A percentile compares a stretch with the other conserved stretches of the same genome.
Evolutionary conservation across 2,113 vertebrate genomes (phyloP).

Genomic region (Oreochromis aureus): DNA sequence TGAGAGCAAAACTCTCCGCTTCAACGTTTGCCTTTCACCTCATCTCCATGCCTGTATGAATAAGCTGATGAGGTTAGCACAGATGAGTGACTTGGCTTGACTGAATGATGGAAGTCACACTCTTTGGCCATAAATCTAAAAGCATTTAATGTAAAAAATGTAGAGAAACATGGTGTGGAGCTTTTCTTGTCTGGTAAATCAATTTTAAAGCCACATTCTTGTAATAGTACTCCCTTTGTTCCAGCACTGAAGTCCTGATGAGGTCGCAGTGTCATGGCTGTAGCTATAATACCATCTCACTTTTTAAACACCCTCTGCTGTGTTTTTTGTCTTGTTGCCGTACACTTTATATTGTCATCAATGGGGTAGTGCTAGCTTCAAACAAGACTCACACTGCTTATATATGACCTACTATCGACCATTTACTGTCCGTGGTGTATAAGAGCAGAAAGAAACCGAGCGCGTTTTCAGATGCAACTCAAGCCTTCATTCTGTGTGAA

Average conservation of each 20-base stretch:
- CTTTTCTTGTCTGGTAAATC: neutral
- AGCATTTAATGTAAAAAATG: neutral
- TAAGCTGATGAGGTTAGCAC: neutral
- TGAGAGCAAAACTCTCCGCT: neutral
- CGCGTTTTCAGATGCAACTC: neutral
- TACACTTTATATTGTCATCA: neutral
- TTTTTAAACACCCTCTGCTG: neutral
- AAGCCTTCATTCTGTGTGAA: neutral
- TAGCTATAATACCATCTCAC: neutral
- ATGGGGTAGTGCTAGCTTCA: constrained; percentile 8
- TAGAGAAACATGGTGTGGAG: neutral
- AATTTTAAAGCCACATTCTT: neutral
- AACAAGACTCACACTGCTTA: neutral
- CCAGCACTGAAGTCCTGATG: neutral
- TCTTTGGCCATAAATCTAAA: neutral
- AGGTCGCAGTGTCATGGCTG: neutral
- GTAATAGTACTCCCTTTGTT: neutral
- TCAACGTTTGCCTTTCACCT: neutral
- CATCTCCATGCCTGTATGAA: neutral
- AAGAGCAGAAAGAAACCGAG: neutral
- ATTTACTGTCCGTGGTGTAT: neutral
- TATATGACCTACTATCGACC: neutral
- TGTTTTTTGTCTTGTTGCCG: neutral
- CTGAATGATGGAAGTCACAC: neutral
- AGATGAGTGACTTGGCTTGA: constrained; percentile 2